Conservation (phyloP, 2,888 invertebrate species). For the Volucella bombylans region DNA sequence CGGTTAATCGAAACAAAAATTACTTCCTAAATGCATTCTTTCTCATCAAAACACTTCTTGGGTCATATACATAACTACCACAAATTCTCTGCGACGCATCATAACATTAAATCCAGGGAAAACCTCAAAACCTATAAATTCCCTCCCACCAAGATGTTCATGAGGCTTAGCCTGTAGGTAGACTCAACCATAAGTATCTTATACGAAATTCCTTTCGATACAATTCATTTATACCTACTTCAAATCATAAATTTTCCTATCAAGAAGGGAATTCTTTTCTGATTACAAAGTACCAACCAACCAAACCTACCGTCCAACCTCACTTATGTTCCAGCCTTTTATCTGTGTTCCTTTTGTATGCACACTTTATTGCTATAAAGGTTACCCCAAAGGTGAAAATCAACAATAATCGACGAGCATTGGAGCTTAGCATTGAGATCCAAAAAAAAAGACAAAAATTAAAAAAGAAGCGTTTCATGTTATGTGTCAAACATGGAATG, state of each 20-base stretch:
- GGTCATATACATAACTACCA: constrained; percentile 43
- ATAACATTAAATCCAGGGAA: constrained; percentile 37
- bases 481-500: constrained; percentile 47
- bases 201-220: constrained; percentile 48
- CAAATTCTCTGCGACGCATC: constrained; percentile 44
- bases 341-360: constrained; percentile 17
- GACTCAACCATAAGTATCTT: constrained; percentile 15
- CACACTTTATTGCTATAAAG: constrained; percentile 45
- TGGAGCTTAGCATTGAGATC: neutral
- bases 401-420: constrained; percentile 47
- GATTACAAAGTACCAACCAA: constrained; percentile 30
- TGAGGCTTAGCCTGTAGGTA: constrained; percentile 12
- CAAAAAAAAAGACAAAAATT: constrained; percentile 16
- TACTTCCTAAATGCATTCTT: constrained; percentile 39
- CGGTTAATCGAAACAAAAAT: neutral
- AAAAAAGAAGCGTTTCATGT: constrained; percentile 22
- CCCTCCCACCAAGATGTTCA: constrained; percentile 39
- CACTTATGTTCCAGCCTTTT: constrained; percentile 3
- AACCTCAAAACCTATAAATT: constrained; percentile 24
- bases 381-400: constrained; percentile 62
- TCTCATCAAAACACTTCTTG: constrained; percentile 19
- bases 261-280: constrained; percentile 52
- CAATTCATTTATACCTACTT: constrained; percentile 27
- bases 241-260: constrained; percentile 56
- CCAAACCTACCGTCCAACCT: neutral